Conservation (phyloP, 2,888 invertebrate genomes). For the Protophormia terraenovae region DNA sequence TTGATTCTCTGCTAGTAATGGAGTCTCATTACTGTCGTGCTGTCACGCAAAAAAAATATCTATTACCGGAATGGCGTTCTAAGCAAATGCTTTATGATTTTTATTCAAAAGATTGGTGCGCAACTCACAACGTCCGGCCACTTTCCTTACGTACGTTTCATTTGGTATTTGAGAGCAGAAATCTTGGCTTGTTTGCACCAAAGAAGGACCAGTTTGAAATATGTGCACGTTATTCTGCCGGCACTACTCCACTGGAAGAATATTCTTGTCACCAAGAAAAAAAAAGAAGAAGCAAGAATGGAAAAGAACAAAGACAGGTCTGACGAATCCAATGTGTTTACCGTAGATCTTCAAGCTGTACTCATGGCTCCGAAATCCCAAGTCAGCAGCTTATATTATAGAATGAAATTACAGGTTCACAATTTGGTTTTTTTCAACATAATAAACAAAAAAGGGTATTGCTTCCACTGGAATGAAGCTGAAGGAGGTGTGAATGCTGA, state of each 20-base stretch:
- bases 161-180: conserved; percentile 44
- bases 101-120: no score
- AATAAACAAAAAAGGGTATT: conserved; percentile 41
- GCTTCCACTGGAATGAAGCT: conserved; percentile 40
- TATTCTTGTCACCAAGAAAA: conserved; percentile 51
- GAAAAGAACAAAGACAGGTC: conserved; percentile 45
- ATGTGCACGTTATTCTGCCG: conserved; percentile 52
- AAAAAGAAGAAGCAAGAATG: conserved; percentile 28
- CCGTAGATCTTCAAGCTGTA: conserved; percentile 52
- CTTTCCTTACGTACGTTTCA: conserved; percentile 48
- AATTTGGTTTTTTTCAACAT: no score
- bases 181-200: conserved; percentile 46
- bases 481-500: conserved; percentile 37
- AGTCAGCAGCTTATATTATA: conserved; percentile 25
- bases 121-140: conserved; percentile 40
- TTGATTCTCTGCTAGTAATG: no score
- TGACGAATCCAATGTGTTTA: conserved; percentile 48
- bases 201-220: conserved; percentile 51
- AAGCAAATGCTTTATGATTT: no score
- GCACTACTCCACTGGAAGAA: conserved; percentile 40
- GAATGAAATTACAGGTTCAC: conserved; percentile 20
- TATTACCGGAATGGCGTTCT: no score
- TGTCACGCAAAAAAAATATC: no score
- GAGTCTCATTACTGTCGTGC: no score
- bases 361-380: conserved; percentile 57